phyloP scores from a whole-genome alignment of 2,888 invertebrate genomes.

The Cryptops parisi region DNA sequence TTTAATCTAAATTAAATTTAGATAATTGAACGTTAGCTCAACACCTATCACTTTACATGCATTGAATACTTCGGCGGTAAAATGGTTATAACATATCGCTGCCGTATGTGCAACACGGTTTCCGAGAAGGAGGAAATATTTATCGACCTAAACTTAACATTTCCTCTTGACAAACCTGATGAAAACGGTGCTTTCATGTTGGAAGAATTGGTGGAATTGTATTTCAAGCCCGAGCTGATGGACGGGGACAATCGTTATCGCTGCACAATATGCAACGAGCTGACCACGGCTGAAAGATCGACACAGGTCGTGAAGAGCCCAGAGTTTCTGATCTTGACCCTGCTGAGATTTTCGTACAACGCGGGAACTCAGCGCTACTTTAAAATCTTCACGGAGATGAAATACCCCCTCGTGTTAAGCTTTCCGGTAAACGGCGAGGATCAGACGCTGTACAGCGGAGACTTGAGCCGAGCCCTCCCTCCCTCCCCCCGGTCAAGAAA shows the following conservation, averaged over 20 bases:
- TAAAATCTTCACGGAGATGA: conserved; percentile 49
- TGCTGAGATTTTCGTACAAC: conserved; percentile 65
- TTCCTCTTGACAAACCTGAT: conserved; percentile 23
- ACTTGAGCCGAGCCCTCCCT: not conserved
- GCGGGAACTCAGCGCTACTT: conserved; percentile 54
- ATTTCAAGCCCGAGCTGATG: conserved; percentile 58
- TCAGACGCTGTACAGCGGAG: not conserved
- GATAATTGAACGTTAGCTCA: too few relatives aligned
- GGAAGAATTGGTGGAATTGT: conserved; percentile 60
- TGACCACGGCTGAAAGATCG: conserved; percentile 60
- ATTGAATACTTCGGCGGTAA: conserved; percentile 69
- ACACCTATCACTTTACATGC: too few relatives aligned
- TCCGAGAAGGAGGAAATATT: conserved; percentile 63
- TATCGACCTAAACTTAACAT: conserved; percentile 46
- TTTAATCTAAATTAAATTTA: too few relatives aligned
- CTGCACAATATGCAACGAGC: conserved; percentile 56
- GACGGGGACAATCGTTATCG: conserved; percentile 68
- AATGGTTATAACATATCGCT: conserved; percentile 55
- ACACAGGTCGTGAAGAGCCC: conserved; percentile 57
- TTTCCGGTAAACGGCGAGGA: conserved; percentile 18
- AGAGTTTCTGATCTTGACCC: conserved; percentile 58
- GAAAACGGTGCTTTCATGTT: conserved; percentile 31
- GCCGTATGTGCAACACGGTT: conserved; percentile 52
- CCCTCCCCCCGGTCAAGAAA: too few relatives aligned
- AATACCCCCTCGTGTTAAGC: conserved; percentile 29